A percentile compares a stretch with the other conserved stretches of the same genome.
These are phyloP conservation scores for Cydia fagiglandana DNA, from an alignment of 1,140 invertebrate species.

Conservation along the genomic window DNA sequence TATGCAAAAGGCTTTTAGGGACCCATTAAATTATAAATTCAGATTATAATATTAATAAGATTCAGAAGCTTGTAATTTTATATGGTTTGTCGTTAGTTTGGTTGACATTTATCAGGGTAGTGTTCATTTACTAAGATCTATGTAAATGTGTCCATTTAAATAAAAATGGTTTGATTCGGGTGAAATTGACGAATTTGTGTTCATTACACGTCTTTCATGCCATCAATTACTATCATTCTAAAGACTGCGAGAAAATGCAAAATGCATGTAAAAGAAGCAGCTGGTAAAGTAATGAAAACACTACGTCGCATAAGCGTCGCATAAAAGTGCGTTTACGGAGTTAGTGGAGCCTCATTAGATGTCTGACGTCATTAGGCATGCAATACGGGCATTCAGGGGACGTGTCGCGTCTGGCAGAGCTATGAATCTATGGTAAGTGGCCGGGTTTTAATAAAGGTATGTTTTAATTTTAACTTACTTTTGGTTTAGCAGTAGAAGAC, in stretches of 20 bases:
- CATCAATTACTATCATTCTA: not conserved
- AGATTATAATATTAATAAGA: too few species aligned
- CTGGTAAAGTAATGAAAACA: not conserved
- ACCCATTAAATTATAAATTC: too few species aligned
- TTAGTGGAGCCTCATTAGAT: slow-evolving; percentile 27
- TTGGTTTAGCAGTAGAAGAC: not conserved
- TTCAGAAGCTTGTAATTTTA: too few species aligned
- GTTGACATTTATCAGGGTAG: too few species aligned
- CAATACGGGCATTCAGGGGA: slow-evolving; percentile 11
- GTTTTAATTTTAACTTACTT: not conserved
- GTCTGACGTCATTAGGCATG: slow-evolving; percentile 27
- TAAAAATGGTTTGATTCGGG: not conserved
- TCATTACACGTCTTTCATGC: not conserved
- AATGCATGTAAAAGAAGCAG: not conserved
- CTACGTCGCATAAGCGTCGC: not conserved
- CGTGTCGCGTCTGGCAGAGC: slow-evolving; percentile 19
- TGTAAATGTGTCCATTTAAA: not conserved
- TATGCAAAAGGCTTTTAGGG: too few species aligned
- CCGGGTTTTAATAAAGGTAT: not conserved
- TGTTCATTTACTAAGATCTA: too few species aligned
- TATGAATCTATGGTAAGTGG: not conserved
- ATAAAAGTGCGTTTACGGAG: slow-evolving; percentile 22
- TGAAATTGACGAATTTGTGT: too few species aligned
- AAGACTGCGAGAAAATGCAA: not conserved
- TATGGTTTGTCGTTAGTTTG: too few species aligned